phyloP scores from a whole-genome alignment of 2,113 vertebrate genomes.

The Crocuta crocuta region DNA sequence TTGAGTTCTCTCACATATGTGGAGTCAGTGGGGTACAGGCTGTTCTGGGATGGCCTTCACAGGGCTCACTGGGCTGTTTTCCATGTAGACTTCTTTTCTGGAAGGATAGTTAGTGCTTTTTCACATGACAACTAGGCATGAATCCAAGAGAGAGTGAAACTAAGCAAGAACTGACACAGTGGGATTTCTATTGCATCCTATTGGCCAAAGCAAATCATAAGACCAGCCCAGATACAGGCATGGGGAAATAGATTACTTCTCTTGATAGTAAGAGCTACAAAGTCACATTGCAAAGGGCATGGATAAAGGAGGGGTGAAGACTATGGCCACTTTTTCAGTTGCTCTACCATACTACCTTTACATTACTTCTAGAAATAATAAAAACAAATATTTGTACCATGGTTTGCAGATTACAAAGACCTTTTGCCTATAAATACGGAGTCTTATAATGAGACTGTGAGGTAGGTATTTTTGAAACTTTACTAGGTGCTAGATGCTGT shows the following conservation, averaged over 20 bases:
- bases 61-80: background rate
- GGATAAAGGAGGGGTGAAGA: background rate
- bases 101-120: background rate
- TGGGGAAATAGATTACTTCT: background rate
- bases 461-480: conserved; percentile 27
- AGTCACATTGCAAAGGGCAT: background rate
- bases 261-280: conserved; percentile 13
- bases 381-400: conserved; percentile 38
- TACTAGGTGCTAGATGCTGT: background rate
- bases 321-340: conserved; percentile 8
- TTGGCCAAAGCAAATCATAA: conserved; percentile 32
- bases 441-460: conserved; percentile 42
- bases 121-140: background rate
- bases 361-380: conserved; percentile 39
- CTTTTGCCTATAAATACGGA: background rate
- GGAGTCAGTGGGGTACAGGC: background rate
- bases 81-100: background rate
- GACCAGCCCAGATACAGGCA: background rate
- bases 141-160: background rate
- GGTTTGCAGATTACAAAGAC: background rate
- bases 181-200: background rate
- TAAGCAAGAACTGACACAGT: conserved; percentile 9
- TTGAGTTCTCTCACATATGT: background rate
- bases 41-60: background rate
- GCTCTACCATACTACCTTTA: background rate